Evolutionary conservation across 2,888 invertebrate genomes (phyloP), one percentile per base, ranked within the genome.

Genomic region (Lycia hirtaria): DNA sequence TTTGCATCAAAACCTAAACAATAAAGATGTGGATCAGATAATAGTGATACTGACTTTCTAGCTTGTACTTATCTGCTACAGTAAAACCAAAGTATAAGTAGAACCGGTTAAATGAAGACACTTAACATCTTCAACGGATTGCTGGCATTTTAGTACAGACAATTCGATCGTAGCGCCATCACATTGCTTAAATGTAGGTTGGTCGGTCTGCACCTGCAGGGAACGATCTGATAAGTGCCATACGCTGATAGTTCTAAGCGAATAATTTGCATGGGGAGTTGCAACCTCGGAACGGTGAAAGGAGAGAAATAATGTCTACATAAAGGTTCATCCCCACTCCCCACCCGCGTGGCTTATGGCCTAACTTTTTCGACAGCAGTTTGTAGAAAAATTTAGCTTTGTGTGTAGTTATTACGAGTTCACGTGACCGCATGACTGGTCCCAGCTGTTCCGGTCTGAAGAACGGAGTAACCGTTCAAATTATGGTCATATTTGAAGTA

Each of bases 11-110:
- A 65, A 53, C 56, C 62, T 65, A 56, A 66, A 65, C 52, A 56
- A 63, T 65, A 65, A 43, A 67, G 63, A 76, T 79, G 65, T 72
- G 67, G 74, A 70, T 70, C 73, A 76, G 80, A 81, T 81, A 66
- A 64, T 73, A 76, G 75, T 75, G 60, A 71, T 67, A 68, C 60
- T 32, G 53, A 72, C 78, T 81, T 80, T 82, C 79, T 76, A 75
- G 71, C 65, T 69, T 66, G 65, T 64, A 54, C 60, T 64, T 61
- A 64, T 62, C 64, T 60, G 19, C 4, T 9, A 37, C 17, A 0
- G 20, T n/a, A 20, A 3, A 10, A 37, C n/a, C 19, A 19, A 37
- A 19, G 0, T 37, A 33, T 33, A 3, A 19, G n/a, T 19, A n/a
- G n/a, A 33, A 7, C 7, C 17, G 33, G 33, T 17, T 17, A 33